Evolutionary conservation across 2,888 invertebrate genomes (phyloP).

Genomic region (Yponomeuta malinellus): DNA sequence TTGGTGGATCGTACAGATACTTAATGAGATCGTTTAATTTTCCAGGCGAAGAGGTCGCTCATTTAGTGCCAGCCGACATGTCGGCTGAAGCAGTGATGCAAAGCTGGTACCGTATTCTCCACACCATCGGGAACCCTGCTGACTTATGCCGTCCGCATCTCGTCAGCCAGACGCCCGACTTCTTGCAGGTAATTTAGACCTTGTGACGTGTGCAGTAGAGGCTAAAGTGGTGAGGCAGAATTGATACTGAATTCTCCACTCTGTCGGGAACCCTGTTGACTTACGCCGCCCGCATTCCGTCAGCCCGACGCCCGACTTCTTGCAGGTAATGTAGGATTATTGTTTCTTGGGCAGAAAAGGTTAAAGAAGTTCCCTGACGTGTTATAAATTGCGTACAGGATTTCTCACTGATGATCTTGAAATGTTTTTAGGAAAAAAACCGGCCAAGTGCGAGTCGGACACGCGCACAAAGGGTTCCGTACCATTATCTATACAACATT

Average conservation of each 20-base stretch:
- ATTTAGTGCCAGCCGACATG: conserved; percentile 89
- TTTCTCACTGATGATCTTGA: too few species aligned
- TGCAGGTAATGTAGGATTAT: conserved; percentile 43
- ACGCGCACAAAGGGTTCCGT: too few species aligned
- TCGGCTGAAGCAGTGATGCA: conserved; percentile 93
- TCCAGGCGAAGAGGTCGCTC: conserved; percentile 89
- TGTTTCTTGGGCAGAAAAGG: too few species aligned
- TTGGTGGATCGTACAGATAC: too few species aligned
- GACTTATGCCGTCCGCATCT: conserved; percentile 91
- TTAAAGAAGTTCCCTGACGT: too few species aligned
- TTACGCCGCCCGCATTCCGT: conserved; percentile 89
- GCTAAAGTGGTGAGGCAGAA: conserved; percentile 94
- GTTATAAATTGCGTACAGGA: too few species aligned
- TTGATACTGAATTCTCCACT: conserved; percentile 76
- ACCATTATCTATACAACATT: too few species aligned
- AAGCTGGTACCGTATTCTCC: conserved; percentile 96
- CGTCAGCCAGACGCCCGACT: conserved; percentile 79
- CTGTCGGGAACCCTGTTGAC: conserved; percentile 95
- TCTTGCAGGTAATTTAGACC: conserved; percentile 59
- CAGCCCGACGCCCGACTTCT: conserved; percentile 78
- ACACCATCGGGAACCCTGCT: conserved; percentile 96
- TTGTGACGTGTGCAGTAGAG: not conserved
- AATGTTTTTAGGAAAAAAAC: too few species aligned
- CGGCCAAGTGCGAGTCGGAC: too few species aligned
- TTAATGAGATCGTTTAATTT: too few species aligned